Percentiles rank a stretch among this genome's conserved stretches.
Conservation (phyloP, 2,113 vertebrate genomes). For the Saimiri boliviensis region DNA sequence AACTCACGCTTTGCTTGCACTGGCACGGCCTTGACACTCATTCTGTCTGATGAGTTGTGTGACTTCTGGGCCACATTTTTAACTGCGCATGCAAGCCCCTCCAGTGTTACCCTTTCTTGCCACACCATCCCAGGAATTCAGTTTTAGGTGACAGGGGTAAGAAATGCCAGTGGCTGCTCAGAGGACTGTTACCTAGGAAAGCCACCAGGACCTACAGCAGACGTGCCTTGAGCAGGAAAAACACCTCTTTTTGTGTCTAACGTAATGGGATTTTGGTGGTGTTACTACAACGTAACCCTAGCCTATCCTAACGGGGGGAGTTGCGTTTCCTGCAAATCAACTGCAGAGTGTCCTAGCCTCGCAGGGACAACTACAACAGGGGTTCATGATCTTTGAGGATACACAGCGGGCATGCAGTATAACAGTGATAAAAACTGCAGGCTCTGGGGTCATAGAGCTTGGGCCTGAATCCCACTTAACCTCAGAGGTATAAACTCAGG, state of each 20-base stretch:
- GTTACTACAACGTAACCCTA: background rate
- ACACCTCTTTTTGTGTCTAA: background rate
- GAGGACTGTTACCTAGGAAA: too few species aligned
- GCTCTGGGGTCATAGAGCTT: background rate
- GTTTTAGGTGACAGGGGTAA: background rate
- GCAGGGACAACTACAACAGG: too few species aligned
- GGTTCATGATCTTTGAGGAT: background rate
- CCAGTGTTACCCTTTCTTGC: background rate
- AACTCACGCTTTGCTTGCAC: background rate
- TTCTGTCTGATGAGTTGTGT: background rate
- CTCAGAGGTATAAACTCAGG: background rate
- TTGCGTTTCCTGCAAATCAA: background rate
- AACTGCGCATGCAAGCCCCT: background rate
- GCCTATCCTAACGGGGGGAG: background rate
- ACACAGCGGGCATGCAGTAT: background rate
- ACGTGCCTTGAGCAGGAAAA: background rate
- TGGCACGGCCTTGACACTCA: background rate
- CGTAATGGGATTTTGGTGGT: background rate
- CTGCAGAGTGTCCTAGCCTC: background rate
- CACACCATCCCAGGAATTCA: background rate
- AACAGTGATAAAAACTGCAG: background rate
- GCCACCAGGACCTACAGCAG: background rate
- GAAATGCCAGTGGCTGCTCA: accelerated
- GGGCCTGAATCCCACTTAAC: background rate
- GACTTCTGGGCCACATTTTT: background rate